Evolutionary conservation across 2,888 invertebrate genomes (phyloP).

Genomic region (Chrysotoxum bicinctum): DNA sequence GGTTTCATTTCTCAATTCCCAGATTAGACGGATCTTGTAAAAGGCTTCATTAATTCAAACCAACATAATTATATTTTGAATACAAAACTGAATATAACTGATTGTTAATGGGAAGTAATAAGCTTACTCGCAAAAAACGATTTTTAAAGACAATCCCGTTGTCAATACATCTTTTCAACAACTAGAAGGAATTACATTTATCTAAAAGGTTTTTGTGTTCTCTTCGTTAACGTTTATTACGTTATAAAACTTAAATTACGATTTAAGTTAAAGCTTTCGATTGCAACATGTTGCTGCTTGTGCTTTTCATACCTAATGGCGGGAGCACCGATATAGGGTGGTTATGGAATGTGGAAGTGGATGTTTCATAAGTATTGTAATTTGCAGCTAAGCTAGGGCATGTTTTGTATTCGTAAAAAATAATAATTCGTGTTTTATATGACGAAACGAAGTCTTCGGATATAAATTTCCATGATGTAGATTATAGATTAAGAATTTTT

Average conservation of each 20-base stretch:
- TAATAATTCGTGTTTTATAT: too few relatives aligned
- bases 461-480: too few relatives aligned
- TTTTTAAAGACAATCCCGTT: background rate
- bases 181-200: background rate
- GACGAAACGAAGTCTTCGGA: too few relatives aligned
- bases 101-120: background rate
- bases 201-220: background rate
- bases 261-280: conserved; percentile 1
- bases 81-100: background rate
- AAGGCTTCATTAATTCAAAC: background rate
- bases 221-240: background rate
- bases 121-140: background rate
- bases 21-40: background rate
- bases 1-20: background rate
- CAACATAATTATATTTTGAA: background rate
- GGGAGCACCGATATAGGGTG: too few relatives aligned
- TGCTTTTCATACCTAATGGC: background rate
- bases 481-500: too few relatives aligned
- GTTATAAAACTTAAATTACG: background rate
- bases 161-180: background rate
- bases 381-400: too few relatives aligned
- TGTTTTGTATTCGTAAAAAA: too few relatives aligned
- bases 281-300: conserved; percentile 7
- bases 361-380: too few relatives aligned
- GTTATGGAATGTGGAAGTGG: too few relatives aligned